Percentiles rank a stretch among this genome's conserved stretches.
Conservation (phyloP, 2,888 invertebrate species). For the Cephonodes hylas region DNA sequence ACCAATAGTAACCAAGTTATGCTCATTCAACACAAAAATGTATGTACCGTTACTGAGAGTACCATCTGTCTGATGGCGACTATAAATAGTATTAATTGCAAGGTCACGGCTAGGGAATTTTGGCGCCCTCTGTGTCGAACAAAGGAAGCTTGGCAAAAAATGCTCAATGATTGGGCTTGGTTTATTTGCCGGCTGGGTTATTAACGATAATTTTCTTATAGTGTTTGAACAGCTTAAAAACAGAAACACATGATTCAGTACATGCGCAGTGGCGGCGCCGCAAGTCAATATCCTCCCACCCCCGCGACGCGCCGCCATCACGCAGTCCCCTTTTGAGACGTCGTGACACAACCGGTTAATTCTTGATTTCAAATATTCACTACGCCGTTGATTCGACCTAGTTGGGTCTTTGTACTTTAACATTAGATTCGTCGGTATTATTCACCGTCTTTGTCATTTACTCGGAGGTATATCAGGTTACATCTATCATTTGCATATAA, state of each 20-base stretch:
- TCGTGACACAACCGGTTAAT: slow-evolving; percentile 43
- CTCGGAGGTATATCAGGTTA: background rate
- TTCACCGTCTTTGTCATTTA: background rate
- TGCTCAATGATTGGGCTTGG: slow-evolving; percentile 3
- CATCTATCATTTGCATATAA: background rate
- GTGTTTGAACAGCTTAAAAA: slow-evolving; percentile 63
- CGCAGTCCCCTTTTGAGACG: slow-evolving; percentile 51
- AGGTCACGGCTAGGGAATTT: slow-evolving; percentile 4
- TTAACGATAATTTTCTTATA: slow-evolving; percentile 46
- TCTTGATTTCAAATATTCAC: slow-evolving; percentile 14
- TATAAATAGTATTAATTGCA: slow-evolving; percentile 6
- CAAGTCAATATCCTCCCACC: slow-evolving; percentile 80
- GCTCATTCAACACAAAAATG: background rate
- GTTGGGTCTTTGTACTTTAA: background rate
- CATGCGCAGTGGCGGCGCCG: slow-evolving; percentile 73
- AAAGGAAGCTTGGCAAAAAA: background rate
- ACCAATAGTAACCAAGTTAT: background rate
- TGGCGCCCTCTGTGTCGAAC: background rate
- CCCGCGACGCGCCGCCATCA: slow-evolving; percentile 75
- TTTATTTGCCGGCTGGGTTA: slow-evolving; percentile 40
- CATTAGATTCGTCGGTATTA: background rate
- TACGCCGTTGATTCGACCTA: background rate
- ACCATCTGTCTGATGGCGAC: slow-evolving; percentile 5
- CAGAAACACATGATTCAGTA: slow-evolving; percentile 75
- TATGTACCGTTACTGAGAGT: slow-evolving; percentile 2